Base-by-base conservation (phyloP, 2,113 vertebrate species). In the Pseudorasbora parva region DNA sequence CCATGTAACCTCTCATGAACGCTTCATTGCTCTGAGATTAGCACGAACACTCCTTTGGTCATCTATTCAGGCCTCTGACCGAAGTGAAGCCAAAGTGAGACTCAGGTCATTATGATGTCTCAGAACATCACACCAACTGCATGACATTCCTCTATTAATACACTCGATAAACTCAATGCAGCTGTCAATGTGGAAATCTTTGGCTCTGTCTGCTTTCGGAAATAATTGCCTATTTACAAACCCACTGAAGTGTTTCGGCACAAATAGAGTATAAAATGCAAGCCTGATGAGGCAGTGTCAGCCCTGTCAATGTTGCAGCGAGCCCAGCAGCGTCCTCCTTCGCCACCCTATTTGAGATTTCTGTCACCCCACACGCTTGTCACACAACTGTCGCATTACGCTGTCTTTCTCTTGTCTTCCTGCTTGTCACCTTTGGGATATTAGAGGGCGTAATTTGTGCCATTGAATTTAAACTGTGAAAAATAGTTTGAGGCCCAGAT, bases 221-320 rank as follows among this genome's bases (percentile, higher is more conserved):
- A 88, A 84, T 88, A 88, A 88, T 88, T 88, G 85, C 82, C 87
- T 86, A 86, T 88, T 88, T 88, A 85, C 85, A 80, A 84, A 86
- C 23, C 51, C 87, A 88, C 82, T 88, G 87, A 85, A 86, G 85
- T 88, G 87, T 82, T 82, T 83, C 81, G 9, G 59, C 84, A 82
- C 84, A 85, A 87, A 87, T 80, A 88, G 79, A 82, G 85, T 68
- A 84, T 86, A 81, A 86, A 86, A 86, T 74, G 79, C 64, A 81
- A 76, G 37, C 9, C 43, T 82, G 85, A 82, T 86, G 82, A 74
- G 75, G 82, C 79, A 2, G 23, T 72, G 69, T 45, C 80, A 82
- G 79, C 14, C n/a, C 78, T 73, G 85, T 86, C 87, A 74, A 64
- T 76, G 62, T 33, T 3, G 15, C 49, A 19, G 45, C 12, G 43